Conservation (phyloP, 2,888 invertebrate species). For the Callimorpha dominula region DNA sequence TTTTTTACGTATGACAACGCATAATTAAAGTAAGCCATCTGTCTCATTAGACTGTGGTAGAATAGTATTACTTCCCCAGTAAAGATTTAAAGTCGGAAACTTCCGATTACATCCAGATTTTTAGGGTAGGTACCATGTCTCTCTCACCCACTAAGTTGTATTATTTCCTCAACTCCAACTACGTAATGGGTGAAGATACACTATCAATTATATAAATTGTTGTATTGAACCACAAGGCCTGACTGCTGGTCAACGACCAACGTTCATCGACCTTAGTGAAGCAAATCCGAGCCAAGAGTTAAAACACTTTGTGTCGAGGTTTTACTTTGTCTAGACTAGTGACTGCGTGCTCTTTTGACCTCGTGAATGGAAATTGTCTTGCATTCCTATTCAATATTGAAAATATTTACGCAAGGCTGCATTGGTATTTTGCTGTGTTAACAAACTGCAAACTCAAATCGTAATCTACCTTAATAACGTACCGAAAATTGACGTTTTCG, state of each 20-base stretch:
- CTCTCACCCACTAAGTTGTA: no score
- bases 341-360: constrained; percentile 11
- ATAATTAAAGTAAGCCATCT: no score
- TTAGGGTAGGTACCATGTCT: no score
- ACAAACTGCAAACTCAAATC: not conserved
- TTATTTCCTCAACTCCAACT: not conserved
- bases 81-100: no score
- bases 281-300: constrained; percentile 3
- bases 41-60: no score
- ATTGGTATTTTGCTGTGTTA: not conserved
- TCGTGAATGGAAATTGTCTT: constrained; percentile 9
- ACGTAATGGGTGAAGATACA: not conserved
- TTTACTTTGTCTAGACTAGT: constrained; percentile 22
- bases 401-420: constrained; percentile 1
- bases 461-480: not conserved
- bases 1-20: no score
- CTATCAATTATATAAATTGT: not conserved
- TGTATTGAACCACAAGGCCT: not conserved
- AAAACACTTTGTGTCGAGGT: constrained; percentile 1
- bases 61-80: no score
- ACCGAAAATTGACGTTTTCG: not conserved
- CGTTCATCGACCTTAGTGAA: not conserved
- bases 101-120: no score
- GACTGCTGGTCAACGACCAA: constrained; percentile 3
- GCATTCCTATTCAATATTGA: constrained; percentile 1